Evolutionary conservation across 2,797 vertebrate species (phyloP).

Genomic region (Phalloptychus januarius): DNA sequence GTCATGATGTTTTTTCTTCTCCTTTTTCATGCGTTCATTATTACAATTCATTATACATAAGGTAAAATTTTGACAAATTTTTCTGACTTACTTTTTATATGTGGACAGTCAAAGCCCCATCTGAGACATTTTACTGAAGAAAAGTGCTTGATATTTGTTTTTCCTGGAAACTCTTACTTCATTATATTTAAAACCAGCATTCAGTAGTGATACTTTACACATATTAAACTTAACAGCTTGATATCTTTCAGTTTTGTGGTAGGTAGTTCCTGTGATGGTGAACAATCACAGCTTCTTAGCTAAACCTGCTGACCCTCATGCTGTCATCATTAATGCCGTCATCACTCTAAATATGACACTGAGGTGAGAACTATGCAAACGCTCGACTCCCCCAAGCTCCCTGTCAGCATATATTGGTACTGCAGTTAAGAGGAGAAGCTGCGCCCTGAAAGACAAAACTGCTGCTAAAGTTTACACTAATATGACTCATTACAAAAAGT

Average conservation of each 20-base stretch:
- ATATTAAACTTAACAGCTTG: slow-evolving; percentile 8
- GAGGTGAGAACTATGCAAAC: slow-evolving; percentile 24
- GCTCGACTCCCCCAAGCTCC: slow-evolving; percentile 11
- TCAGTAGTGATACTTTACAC: slow-evolving; percentile 2
- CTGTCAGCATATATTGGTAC: slow-evolving; percentile 40
- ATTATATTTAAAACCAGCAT: background rate
- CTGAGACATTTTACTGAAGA: background rate
- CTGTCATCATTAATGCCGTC: slow-evolving; percentile 41
- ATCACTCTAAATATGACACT: slow-evolving; percentile 48
- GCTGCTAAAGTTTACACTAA: slow-evolving; percentile 28
- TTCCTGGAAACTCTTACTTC: background rate
- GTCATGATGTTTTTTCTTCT: background rate
- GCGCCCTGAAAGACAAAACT: slow-evolving; percentile 11
- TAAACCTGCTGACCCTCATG: slow-evolving; percentile 45
- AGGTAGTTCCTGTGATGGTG: slow-evolving; percentile 3
- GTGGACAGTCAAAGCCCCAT: background rate
- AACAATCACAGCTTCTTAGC: slow-evolving; percentile 30
- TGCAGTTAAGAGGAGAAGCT: slow-evolving; percentile 23
- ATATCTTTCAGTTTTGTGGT: slow-evolving; percentile 15
- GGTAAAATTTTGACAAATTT: background rate
- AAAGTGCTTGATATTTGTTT: background rate
- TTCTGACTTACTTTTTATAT: background rate
- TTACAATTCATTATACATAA: background rate
- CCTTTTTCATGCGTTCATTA: background rate
- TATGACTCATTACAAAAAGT: slow-evolving; percentile 9